phyloP scores from a whole-genome alignment of 2,113 vertebrate genomes.

The Phrynocephalus versicolor region DNA sequence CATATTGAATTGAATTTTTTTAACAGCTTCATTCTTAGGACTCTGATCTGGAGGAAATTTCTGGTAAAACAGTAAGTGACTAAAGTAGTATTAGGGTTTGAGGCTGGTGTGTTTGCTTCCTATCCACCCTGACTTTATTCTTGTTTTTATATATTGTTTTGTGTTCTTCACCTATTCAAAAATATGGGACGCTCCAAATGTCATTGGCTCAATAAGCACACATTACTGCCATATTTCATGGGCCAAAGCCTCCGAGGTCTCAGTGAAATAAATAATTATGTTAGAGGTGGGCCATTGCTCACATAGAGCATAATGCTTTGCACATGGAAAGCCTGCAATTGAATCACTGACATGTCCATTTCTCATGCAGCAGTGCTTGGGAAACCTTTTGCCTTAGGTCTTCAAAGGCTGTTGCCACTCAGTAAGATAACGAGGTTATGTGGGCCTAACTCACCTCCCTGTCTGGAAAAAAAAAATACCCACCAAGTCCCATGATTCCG shows the following conservation, averaged over 20 bases:
- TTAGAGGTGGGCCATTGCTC: no score
- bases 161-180: not conserved
- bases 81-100: not conserved
- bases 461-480: no score
- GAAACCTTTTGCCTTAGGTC: no score
- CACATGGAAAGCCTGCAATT: no score
- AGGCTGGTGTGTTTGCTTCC: not conserved
- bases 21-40: not conserved
- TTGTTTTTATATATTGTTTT: not conserved
- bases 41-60: fast-evolving
- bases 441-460: no score
- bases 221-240: not conserved
- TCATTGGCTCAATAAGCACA: not conserved
- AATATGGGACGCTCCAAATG: not conserved
- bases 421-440: no score
- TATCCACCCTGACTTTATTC: fast-evolving
- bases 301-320: no score
- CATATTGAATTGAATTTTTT: not conserved
- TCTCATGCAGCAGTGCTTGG: no score
- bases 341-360: no score
- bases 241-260: not conserved
- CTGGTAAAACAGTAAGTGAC: not conserved
- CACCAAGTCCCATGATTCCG: no score
- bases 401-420: no score
- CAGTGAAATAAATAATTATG: no score